Percentiles rank a stretch among this genome's conserved stretches.
phyloP scores from a whole-genome alignment of 2,113 vertebrate species.

The Aspidoscelis tigris region DNA sequence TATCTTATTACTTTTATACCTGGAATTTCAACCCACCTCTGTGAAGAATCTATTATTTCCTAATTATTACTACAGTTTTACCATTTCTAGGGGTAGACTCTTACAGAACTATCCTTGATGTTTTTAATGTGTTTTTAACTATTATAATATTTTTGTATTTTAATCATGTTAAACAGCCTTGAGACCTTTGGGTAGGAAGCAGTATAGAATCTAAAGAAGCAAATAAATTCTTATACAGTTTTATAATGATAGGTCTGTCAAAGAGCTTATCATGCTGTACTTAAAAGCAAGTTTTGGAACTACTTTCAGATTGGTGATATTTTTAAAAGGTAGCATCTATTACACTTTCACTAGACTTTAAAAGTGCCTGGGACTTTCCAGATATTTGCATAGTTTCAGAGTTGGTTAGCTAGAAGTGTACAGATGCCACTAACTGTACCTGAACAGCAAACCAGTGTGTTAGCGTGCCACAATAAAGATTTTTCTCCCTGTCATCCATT shows the following conservation, averaged over 20 bases:
- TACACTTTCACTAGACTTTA: slow-evolving; percentile 64
- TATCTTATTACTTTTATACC: too few relatives aligned
- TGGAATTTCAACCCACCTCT: too few relatives aligned
- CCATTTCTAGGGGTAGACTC: too few relatives aligned
- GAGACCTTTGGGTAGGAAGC: not conserved
- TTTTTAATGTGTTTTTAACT: too few relatives aligned
- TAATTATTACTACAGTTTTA: too few relatives aligned
- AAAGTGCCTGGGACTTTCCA: slow-evolving; percentile 79
- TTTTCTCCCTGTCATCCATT: not conserved
- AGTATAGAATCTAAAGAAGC: not conserved
- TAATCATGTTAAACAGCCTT: too few relatives aligned
- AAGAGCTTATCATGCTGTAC: not conserved
- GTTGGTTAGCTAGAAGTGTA: slow-evolving; percentile 68
- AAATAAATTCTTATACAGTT: too few relatives aligned
- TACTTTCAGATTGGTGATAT: slow-evolving; percentile 61
- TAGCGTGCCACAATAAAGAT: not conserved
- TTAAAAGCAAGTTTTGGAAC: slow-evolving; percentile 46
- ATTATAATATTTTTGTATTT: too few relatives aligned
- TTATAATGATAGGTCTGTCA: not conserved
- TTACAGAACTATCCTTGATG: too few relatives aligned
- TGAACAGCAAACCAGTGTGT: not conserved
- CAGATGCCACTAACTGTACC: slow-evolving; percentile 11
- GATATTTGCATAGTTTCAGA: slow-evolving; percentile 78
- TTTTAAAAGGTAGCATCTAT: slow-evolving; percentile 46
- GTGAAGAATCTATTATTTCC: too few relatives aligned